phyloP scores from a whole-genome alignment of 2,888 invertebrate genomes.

The Cactoblastis cactorum region DNA sequence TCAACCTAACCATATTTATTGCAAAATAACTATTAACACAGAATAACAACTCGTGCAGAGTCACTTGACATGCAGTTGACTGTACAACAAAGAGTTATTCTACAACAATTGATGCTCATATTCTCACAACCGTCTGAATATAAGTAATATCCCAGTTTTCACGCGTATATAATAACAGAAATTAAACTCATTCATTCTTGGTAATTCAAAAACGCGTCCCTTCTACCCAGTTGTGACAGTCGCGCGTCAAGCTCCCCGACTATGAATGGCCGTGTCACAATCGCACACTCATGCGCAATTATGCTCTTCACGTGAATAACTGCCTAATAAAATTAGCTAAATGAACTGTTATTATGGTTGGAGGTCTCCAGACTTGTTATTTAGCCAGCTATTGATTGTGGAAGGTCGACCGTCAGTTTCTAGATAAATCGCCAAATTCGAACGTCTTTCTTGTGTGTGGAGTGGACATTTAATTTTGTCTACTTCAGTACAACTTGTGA shows the following conservation, averaged over 20 bases:
- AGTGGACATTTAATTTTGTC: background rate
- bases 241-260: constrained; percentile 5
- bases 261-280: constrained; percentile 10
- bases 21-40: too few species aligned
- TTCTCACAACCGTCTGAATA: background rate
- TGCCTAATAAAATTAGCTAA: constrained; percentile 9
- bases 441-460: background rate
- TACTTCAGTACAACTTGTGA: background rate
- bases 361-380: constrained; percentile 1
- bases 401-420: constrained; percentile 1
- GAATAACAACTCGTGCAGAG: too few species aligned
- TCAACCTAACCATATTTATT: too few species aligned
- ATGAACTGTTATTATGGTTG: background rate
- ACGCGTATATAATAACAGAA: background rate
- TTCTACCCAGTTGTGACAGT: constrained; percentile 3
- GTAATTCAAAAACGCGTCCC: background rate
- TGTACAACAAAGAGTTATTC: too few species aligned
- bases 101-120: background rate
- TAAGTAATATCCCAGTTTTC: too few species aligned
- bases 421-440: background rate
- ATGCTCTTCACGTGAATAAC: background rate
- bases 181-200: background rate
- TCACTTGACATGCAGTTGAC: too few species aligned
- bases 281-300: constrained; percentile 7
- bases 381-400: background rate